A percentile compares a stretch with the other conserved stretches of the same genome.
phyloP scores from a whole-genome alignment of 2,797 vertebrate species.

The Staurois parvus region DNA sequence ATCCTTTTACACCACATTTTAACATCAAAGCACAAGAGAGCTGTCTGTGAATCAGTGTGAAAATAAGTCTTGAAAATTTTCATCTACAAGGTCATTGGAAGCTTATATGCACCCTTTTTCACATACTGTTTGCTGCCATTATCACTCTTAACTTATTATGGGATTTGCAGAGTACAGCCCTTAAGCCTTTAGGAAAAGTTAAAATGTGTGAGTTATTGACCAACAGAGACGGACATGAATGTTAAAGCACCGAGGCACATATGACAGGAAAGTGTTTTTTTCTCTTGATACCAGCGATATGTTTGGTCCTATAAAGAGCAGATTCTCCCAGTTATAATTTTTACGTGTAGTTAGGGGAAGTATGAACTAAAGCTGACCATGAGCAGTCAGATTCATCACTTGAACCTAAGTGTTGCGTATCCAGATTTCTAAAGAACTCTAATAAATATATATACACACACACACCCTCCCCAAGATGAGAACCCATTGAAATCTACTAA shows the following conservation, averaged over 20 bases:
- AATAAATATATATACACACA: too few species aligned
- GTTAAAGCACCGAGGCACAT: background rate
- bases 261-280: background rate
- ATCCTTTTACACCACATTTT: background rate
- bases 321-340: too few species aligned
- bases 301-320: too few species aligned
- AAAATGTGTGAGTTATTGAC: conserved; percentile 40
- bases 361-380: background rate
- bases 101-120: conserved; percentile 26
- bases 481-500: too few species aligned
- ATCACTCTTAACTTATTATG: conserved; percentile 50
- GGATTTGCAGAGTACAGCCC: conserved; percentile 36
- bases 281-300: background rate
- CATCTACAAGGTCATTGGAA: conserved; percentile 32
- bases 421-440: too few species aligned
- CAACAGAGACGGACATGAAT: conserved; percentile 31
- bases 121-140: conserved; percentile 31
- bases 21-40: background rate
- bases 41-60: conserved; percentile 1
- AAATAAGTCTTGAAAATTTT: background rate
- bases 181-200: conserved; percentile 40
- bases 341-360: too few species aligned
- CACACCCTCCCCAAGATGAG: too few species aligned
- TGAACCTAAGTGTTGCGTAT: background rate
- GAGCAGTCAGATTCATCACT: background rate